Base-by-base conservation (phyloP, 1,140 invertebrate genomes). In the Drosophila orosa region DNA sequence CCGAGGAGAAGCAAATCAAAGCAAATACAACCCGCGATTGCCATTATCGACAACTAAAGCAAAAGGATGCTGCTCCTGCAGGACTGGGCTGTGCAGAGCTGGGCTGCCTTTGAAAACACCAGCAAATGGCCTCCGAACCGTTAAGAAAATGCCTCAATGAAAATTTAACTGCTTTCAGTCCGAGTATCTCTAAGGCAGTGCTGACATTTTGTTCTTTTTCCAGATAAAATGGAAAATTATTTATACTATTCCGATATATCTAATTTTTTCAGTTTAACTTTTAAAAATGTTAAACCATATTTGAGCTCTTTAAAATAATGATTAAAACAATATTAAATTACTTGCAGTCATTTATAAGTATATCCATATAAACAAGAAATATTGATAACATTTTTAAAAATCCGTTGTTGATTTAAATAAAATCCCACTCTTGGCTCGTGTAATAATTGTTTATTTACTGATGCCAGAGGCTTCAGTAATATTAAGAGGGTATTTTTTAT, bases 21-120 rank as follows among this genome's bases (percentile, higher is more conserved):
- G 78, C 74, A 81, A 85, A 86, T 87, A 84, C 82, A 85, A 85
- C 61, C 81, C 82, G 81, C 82, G 81, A 86, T 85, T 85, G 74
- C 74, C 68, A 85, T 85, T 85, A 85, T 86, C 82, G 82, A 82
- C 40, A 54, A 56, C 62, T 35, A 68, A 69, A 37, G 47, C 66
- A 68, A 44, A 22, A 40, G 56, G 29, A 55, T 40, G 24, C 35
- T 29, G 9, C 15, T 25, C 17, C 27, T 50, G 12, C 48, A 13
- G 48, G 9, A 10, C 48, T 19, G 48, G 9, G 17, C 39, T 40
- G 39, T 3, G n/a, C 17, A 9, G 17, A 19, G 27, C 15, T 67
- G 61, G 71, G 74, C 68, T 83, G 74, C 76, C 80, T 76, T 84
- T 75, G 61, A 40, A 39, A 40, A 22, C 52, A 33, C 50, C 40